Evolutionary conservation across 92 coral and sea anemone species (phyloP).

Genomic region (Plumapathes pennacea): DNA sequence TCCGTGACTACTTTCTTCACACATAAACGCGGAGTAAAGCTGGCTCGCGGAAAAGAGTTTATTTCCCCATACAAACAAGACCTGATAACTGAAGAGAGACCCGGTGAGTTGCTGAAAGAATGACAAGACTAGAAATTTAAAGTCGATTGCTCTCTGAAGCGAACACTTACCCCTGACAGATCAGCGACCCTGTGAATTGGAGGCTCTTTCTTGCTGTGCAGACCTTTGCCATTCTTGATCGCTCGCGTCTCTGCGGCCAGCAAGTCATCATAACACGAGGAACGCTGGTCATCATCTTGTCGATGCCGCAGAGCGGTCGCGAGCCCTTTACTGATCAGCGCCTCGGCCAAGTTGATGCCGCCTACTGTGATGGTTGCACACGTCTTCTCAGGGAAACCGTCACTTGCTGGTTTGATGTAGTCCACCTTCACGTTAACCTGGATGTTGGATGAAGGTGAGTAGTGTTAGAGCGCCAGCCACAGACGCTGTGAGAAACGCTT

Average conservation of each 20-base stretch:
- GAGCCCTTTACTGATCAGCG: conserved; percentile 96
- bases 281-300: conserved; percentile 97
- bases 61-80: no score
- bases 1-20: no score
- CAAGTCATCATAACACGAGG: conserved; percentile 93
- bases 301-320: conserved; percentile 95
- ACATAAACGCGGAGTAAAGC: no score
- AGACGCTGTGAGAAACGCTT: no score
- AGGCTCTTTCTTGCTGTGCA: conserved; percentile 88
- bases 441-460: background rate
- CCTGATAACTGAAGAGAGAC: no score
- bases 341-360: conserved; percentile 91
- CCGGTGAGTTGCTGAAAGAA: no score
- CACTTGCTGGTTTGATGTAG: conserved; percentile 92
- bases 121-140: no score
- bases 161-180: conserved; percentile 81
- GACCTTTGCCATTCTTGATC: conserved; percentile 87
- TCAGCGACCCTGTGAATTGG: conserved; percentile 97
- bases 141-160: no score
- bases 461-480: no score
- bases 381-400: conserved; percentile 94
- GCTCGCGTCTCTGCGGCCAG: conserved; percentile 98
- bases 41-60: no score
- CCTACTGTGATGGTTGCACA: conserved; percentile 87
- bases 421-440: conserved; percentile 89